phyloP scores from a whole-genome alignment of 1,140 invertebrate genomes.

The Drosophila miranda region DNA sequence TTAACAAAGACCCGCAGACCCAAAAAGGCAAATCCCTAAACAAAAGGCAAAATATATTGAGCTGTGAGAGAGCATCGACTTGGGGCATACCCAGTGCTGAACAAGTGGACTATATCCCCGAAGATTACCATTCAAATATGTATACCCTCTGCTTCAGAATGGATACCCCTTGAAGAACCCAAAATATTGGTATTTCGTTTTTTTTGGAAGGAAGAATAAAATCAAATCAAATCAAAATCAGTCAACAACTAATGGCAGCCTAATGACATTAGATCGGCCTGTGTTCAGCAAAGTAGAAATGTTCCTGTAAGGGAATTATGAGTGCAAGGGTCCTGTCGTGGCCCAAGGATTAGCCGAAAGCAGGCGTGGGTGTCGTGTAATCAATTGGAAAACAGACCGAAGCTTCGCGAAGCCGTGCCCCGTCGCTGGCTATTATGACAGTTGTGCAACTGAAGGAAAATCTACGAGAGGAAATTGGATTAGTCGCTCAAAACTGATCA shows the following conservation, averaged over 20 bases:
- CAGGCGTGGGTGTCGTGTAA: slow-evolving; percentile 46
- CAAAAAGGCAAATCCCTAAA: slow-evolving; percentile 26
- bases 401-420: neutral
- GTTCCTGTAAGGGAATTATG: slow-evolving; percentile 63
- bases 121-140: too few species aligned
- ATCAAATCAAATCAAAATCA: slow-evolving; percentile 67
- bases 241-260: slow-evolving; percentile 63
- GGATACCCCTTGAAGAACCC: neutral
- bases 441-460: slow-evolving; percentile 46
- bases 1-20: slow-evolving; percentile 39
- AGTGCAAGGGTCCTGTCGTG: slow-evolving; percentile 14
- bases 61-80: slow-evolving; percentile 4
- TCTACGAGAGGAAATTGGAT: slow-evolving; percentile 48
- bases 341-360: slow-evolving; percentile 49
- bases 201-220: slow-evolving; percentile 9
- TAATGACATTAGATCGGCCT: slow-evolving; percentile 60
- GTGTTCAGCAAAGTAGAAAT: slow-evolving; percentile 57
- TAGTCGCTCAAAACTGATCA: slow-evolving; percentile 32
- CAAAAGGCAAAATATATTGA: slow-evolving; percentile 14
- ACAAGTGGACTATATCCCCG: neutral
- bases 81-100: slow-evolving; percentile 3
- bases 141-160: too few species aligned
- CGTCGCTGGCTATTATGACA: slow-evolving; percentile 60
- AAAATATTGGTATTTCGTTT: slow-evolving; percentile 2
- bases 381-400: slow-evolving; percentile 55